phyloP scores from a whole-genome alignment of 2,888 invertebrate genomes.

The Polia nebulosa region DNA sequence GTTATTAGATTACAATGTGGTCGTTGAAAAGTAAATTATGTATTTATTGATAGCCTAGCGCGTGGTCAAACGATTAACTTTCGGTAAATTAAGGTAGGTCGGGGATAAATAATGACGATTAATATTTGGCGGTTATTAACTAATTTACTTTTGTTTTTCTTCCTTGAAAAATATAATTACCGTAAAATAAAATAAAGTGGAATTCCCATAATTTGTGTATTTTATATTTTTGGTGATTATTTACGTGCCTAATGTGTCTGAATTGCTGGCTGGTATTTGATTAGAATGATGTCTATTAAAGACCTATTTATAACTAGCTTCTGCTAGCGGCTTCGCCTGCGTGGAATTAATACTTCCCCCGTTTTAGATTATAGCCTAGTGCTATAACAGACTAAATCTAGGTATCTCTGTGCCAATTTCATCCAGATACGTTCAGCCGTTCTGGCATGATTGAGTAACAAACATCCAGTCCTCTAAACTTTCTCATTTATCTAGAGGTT shows the following conservation, averaged over 20 bases:
- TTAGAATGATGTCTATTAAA: too few species aligned
- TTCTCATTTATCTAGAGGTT: too few species aligned
- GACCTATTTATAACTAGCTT: too few species aligned
- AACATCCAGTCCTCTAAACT: too few species aligned
- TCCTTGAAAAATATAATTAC: conserved; percentile 54
- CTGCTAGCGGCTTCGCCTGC: too few species aligned
- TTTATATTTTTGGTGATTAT: conserved; percentile 36
- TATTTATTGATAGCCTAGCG: conserved; percentile 74
- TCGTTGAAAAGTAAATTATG: conserved; percentile 79
- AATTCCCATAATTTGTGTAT: conserved; percentile 43
- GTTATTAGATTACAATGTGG: conserved; percentile 81
- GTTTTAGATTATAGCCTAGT: too few species aligned
- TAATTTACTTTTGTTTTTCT: conserved; percentile 46
- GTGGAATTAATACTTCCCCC: too few species aligned
- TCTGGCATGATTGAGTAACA: too few species aligned
- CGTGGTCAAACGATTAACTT: conserved; percentile 80
- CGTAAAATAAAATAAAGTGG: conserved; percentile 57
- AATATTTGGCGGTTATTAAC: conserved; percentile 60
- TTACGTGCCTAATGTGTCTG: conserved; percentile 19
- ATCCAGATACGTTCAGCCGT: too few species aligned
- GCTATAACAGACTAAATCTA: too few species aligned
- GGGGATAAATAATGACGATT: conserved; percentile 72
- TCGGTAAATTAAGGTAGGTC: conserved; percentile 85
- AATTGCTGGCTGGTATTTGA: background rate
- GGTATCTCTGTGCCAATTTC: too few species aligned